Conservation (phyloP, 2,888 invertebrate genomes). For the Shargacucullia verbasci region DNA sequence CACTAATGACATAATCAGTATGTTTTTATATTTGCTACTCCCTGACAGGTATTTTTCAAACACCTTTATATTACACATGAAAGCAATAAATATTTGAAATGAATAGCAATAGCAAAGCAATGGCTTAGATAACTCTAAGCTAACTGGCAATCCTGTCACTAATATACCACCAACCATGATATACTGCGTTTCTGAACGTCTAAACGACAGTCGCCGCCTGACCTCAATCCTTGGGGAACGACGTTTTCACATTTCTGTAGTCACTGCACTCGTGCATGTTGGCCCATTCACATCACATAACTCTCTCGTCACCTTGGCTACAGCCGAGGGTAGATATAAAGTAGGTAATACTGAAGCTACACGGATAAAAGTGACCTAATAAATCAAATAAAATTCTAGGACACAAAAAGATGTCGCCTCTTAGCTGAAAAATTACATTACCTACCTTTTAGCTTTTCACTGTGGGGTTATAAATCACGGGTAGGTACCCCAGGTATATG, state of each 20-base stretch:
- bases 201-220: constrained; percentile 1
- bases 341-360: background rate
- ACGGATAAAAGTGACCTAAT: constrained; percentile 7
- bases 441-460: constrained; percentile 3
- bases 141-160: no score
- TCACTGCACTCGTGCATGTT: constrained; percentile 1
- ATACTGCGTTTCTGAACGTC: no score
- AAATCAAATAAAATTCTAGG: constrained; percentile 3
- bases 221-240: constrained; percentile 28
- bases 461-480: constrained; percentile 16
- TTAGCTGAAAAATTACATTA: background rate
- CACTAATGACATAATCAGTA: no score
- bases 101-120: no score
- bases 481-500: constrained; percentile 2
- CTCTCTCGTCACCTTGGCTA: constrained; percentile 11
- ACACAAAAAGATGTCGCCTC: background rate
- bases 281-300: background rate
- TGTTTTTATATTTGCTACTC: no score
- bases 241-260: constrained; percentile 15
- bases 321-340: constrained; percentile 10
- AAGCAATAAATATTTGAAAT: no score
- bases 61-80: no score
- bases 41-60: no score
- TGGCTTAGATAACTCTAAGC: no score
- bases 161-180: no score